These are phyloP conservation scores for Menidia menidia DNA, from an alignment of 2,797 vertebrate genomes.

Conservation along the genomic window DNA sequence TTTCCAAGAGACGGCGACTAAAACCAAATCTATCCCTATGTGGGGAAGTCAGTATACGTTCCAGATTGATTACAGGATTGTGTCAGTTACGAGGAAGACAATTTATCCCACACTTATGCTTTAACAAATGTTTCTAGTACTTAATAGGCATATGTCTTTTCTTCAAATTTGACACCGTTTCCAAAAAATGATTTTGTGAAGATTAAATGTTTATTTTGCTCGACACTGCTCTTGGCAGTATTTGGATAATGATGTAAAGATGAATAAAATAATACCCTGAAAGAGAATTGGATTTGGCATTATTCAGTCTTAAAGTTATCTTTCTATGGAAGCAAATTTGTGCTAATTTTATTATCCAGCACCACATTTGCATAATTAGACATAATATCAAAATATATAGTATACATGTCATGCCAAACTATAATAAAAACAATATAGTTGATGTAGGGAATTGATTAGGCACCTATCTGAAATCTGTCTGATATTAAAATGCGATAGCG, in stretches of 20 bases:
- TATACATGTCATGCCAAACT: too few species aligned
- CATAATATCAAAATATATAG: background rate
- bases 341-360: background rate
- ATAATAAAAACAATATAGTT: too few species aligned
- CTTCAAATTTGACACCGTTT: background rate
- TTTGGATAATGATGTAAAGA: background rate
- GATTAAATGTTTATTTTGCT: background rate
- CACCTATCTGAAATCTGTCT: background rate
- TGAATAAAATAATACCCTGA: background rate
- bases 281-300: background rate
- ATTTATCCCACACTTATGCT: background rate
- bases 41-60: background rate
- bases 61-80: too few species aligned
- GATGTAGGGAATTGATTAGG: background rate
- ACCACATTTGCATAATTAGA: background rate
- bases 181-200: too few species aligned
- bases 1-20: conserved; percentile 37
- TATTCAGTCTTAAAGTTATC: background rate
- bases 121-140: background rate
- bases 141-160: background rate
- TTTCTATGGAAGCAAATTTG: background rate
- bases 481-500: background rate
- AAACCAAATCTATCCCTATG: background rate
- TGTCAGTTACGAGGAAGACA: too few species aligned
- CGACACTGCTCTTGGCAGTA: background rate